A percentile compares a stretch with the other conserved stretches of the same genome.
phyloP scores from a whole-genome alignment of 2,797 vertebrate genomes.

The Syngnathus rostellatus region DNA sequence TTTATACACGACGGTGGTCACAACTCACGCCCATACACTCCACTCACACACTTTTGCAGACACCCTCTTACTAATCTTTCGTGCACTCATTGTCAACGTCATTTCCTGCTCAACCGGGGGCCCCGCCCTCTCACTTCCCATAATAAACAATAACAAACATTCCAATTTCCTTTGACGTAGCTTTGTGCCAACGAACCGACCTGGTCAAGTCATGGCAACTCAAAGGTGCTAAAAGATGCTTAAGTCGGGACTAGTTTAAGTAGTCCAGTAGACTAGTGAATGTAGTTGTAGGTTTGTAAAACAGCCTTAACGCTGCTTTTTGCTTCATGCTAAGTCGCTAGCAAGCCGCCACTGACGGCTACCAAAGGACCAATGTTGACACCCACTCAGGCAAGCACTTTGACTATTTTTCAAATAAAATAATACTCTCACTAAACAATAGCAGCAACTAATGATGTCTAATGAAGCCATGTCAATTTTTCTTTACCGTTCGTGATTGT shows the following conservation, averaged over 20 bases:
- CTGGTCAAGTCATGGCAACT: background rate
- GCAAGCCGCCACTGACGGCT: constrained; percentile 42
- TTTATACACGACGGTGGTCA: no score
- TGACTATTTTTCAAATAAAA: constrained; percentile 21
- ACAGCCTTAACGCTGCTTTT: constrained; percentile 11
- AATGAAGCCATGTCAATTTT: no score
- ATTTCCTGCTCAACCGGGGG: no score
- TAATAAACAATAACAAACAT: no score
- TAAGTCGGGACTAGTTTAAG: background rate
- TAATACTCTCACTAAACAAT: background rate
- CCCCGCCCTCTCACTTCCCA: no score
- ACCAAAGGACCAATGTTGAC: constrained; percentile 31
- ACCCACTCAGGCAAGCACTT: constrained; percentile 43
- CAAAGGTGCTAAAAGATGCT: constrained; percentile 15
- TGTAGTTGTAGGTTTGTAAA: constrained; percentile 6
- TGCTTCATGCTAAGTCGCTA: constrained; percentile 25
- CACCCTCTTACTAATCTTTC: no score
- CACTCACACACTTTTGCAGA: no score
- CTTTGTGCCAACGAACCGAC: constrained; percentile 18
- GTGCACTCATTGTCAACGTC: no score
- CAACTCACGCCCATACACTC: no score
- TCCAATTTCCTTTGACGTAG: background rate
- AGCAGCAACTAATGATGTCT: background rate
- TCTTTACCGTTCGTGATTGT: background rate
- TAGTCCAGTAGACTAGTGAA: constrained; percentile 1